Evolutionary conservation across 35 echinoderm and acorn worm species (phyloP), one percentile per base, ranked within the genome.

Genomic region (Patiria miniata): DNA sequence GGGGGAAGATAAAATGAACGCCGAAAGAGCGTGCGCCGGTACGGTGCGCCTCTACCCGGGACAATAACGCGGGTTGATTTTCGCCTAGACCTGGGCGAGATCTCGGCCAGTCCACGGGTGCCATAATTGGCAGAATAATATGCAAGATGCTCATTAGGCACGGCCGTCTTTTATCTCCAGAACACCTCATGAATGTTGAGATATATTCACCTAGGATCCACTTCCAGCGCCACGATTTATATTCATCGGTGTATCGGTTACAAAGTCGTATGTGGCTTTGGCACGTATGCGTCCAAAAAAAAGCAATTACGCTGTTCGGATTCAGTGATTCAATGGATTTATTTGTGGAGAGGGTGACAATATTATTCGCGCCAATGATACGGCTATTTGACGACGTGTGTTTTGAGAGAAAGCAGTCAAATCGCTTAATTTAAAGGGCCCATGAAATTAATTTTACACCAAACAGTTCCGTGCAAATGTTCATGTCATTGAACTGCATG

Each of bases 121-220:
- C 19, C 29, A 23, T 73, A 73, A 73, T 73, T 28, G 26, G 65
- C 29, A 73, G 26, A 12, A 10, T 28, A 73, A 73, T 73, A 32
- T 73, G 21, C 65, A 73, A 30, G 65, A 28, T 30, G 26, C 34
- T 32, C 34, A 12, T 73, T 73, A 34, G 29, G 65, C 14, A 23
- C 10, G 34, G 3, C 2, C 29, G 65, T 73, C 34, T 73, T 73
- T 73, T 30, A 73, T 73, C 65, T 73, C 34, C 34, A 12, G 26
- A 36, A 23, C 42, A 12, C 18, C 65, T 73, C 65, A 73, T 73
- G 65, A 73, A 73, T 73, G 29, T 73, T 73, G 29, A 73, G 29
- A 28, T n/a, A n/a, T 30, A 73, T 73, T 73, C 65, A 73, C 14
- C 65, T 73, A 28, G 34, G 65, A 73, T 7, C 26, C 26, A 34